Conservation (phyloP, 2,888 invertebrate species). For the Julus scanicus region DNA sequence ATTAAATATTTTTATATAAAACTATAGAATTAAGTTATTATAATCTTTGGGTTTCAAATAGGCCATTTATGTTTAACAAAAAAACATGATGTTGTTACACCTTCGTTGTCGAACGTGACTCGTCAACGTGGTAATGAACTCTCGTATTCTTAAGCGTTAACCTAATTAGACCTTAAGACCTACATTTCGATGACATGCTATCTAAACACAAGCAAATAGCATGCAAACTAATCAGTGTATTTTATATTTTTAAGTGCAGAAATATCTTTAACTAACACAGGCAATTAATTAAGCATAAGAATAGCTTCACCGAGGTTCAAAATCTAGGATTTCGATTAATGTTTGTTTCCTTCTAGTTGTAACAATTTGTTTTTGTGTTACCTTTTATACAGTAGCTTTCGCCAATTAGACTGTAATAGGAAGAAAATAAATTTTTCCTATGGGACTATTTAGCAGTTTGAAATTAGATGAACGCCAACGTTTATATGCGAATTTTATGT, state of each 20-base stretch:
- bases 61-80: too few species aligned
- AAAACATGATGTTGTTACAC: too few species aligned
- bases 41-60: too few species aligned
- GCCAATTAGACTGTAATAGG: neutral
- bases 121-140: neutral
- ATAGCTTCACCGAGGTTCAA: neutral
- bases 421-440: neutral
- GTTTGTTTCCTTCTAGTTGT: neutral
- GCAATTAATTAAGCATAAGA: neutral
- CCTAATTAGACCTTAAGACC: neutral
- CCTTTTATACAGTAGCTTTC: neutral
- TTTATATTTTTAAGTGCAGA: neutral
- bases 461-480: neutral
- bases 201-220: neutral
- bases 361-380: neutral
- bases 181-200: neutral
- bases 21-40: too few species aligned
- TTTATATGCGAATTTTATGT: neutral
- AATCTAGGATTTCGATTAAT: neutral
- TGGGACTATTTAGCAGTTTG: slow-evolving; percentile 10
- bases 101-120: neutral
- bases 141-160: neutral
- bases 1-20: too few species aligned
- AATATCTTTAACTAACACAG: neutral
- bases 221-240: neutral